Conservation (phyloP, 2,113 vertebrate species). For the Callipepla squamata region DNA sequence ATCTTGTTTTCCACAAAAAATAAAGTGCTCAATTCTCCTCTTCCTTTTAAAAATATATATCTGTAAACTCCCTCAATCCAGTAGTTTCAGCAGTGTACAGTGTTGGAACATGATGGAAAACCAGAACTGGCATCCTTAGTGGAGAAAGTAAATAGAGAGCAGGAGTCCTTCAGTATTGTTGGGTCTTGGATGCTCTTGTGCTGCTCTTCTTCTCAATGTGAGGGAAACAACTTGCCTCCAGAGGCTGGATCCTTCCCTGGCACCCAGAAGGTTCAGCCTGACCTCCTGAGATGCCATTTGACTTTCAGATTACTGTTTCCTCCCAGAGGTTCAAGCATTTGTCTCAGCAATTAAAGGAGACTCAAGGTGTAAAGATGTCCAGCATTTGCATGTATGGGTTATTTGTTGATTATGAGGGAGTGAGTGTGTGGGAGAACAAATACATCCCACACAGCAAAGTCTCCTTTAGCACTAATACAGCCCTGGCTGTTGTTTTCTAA, state of each 20-base stretch:
- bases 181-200: not conserved
- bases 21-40: constrained; percentile 36
- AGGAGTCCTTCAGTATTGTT: not conserved
- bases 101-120: not conserved
- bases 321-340: not conserved
- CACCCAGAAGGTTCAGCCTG: not conserved
- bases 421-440: not conserved
- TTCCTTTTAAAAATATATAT: constrained; percentile 55
- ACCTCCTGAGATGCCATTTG: constrained; percentile 17
- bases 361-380: constrained; percentile 12
- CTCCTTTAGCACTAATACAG: not conserved
- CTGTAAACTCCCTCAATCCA: constrained; percentile 15
- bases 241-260: not conserved
- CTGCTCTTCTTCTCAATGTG: accelerated
- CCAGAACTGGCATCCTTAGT: not conserved
- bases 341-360: not conserved
- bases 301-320: not conserved
- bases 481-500: not conserved
- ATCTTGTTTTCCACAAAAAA: constrained; percentile 46
- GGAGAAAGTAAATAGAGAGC: not conserved
- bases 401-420: not conserved
- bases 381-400: not conserved
- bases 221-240: not conserved
- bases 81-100: not conserved
- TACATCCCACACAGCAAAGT: not conserved